Percentiles rank a stretch among this genome's conserved stretches.
phyloP scores from a whole-genome alignment of 2,113 vertebrate species.

The Pachyramphus minor region DNA sequence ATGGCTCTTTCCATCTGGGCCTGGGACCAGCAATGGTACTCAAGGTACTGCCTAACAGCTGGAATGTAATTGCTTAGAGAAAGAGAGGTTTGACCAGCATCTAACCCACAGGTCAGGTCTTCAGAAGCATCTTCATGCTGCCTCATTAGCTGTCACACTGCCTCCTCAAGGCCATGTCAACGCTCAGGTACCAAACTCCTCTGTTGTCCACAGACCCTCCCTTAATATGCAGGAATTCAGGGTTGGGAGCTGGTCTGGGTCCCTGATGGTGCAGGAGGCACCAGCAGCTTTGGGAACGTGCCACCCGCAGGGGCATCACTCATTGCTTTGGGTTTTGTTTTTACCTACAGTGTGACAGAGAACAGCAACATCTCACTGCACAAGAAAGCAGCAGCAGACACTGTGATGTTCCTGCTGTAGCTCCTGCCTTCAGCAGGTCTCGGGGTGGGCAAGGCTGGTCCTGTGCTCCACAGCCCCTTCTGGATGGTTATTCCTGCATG shows the following conservation, averaged over 20 bases:
- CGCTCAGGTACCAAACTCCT: rapidly evolving
- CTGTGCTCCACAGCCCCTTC: background rate
- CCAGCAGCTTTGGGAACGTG: rapidly evolving
- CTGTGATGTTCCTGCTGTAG: background rate
- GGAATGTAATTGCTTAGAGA: background rate
- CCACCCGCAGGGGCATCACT: background rate
- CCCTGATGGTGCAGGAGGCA: background rate
- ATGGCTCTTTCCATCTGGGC: background rate
- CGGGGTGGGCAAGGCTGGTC: background rate
- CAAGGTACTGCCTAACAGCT: rapidly evolving
- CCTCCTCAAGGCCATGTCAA: background rate
- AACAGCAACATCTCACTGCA: rapidly evolving
- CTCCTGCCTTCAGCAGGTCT: background rate
- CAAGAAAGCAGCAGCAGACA: background rate
- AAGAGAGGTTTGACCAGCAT: background rate
- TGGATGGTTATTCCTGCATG: background rate
- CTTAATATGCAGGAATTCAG: background rate
- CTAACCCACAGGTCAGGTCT: background rate
- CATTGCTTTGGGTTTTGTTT: background rate
- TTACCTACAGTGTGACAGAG: background rate
- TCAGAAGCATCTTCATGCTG: background rate
- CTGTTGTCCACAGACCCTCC: background rate
- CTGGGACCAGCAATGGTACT: background rate
- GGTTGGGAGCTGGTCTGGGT: background rate
- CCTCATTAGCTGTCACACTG: rapidly evolving